A percentile compares a stretch with the other conserved stretches of the same genome.
Conservation (phyloP, 2,888 invertebrate genomes). For the Dromius quadrimaculatus region DNA sequence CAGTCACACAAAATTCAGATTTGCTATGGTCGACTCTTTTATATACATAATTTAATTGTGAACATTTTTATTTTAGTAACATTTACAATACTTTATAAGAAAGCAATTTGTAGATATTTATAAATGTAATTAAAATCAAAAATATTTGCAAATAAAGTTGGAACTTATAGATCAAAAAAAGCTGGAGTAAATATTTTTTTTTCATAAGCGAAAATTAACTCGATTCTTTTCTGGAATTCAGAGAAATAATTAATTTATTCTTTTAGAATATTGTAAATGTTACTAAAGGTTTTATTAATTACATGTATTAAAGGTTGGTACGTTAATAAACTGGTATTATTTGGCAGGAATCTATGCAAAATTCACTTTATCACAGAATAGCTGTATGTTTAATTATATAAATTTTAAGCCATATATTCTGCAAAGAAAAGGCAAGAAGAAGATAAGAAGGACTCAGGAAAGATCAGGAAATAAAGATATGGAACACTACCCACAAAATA, state of each 20-base stretch:
- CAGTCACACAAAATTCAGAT: constrained; percentile 30
- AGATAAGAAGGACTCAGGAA: not conserved
- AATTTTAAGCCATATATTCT: constrained; percentile 39
- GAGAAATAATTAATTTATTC: too few species aligned
- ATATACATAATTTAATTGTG: constrained; percentile 21
- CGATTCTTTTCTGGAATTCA: too few species aligned
- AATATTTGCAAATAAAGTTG: too few species aligned
- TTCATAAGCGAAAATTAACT: too few species aligned
- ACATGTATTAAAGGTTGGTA: constrained; percentile 13
- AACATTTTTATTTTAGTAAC: not conserved
- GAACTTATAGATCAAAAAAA: too few species aligned
- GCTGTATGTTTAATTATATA: constrained; percentile 39
- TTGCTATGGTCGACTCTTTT: constrained; percentile 33
- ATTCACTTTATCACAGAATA: constrained; percentile 50
- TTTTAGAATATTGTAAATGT: not conserved
- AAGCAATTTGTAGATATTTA: too few species aligned
- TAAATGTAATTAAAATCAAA: too few species aligned
- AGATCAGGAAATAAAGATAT: constrained; percentile 11
- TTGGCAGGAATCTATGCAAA: constrained; percentile 45
- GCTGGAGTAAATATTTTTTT: too few species aligned
- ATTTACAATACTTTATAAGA: not conserved
- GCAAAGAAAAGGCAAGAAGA: constrained; percentile 22
- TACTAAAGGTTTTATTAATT: constrained; percentile 2
- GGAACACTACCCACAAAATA: constrained; percentile 2
- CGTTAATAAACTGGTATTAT: constrained; percentile 13